Percentiles rank a stretch among this genome's conserved stretches.
phyloP scores from a whole-genome alignment of 2,113 vertebrate species.

The Piaya cayana region DNA sequence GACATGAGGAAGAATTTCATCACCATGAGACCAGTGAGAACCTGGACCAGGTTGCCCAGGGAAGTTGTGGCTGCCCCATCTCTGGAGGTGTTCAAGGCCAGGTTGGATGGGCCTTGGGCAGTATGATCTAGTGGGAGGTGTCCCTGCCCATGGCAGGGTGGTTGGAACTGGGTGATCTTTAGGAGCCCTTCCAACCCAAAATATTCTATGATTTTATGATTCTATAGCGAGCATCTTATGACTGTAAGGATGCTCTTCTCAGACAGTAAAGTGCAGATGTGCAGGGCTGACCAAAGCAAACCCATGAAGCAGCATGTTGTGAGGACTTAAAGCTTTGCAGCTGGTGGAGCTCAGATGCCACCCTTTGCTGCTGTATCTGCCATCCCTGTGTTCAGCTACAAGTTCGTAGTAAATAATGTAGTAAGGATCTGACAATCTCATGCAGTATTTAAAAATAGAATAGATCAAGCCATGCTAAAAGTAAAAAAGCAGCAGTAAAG shows the following conservation, averaged over 20 bases:
- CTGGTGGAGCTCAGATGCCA: neutral
- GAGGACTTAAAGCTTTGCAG: neutral
- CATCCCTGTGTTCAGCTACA: neutral
- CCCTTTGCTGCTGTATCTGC: neutral
- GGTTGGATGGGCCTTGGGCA: no score
- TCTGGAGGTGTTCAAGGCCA: no score
- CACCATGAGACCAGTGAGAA: no score
- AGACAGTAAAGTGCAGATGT: neutral
- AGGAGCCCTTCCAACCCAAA: no score
- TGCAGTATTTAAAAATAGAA: neutral
- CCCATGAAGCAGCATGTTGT: rapidly evolving
- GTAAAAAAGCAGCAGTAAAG: neutral
- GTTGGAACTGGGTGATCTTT: no score
- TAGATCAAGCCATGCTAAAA: neutral
- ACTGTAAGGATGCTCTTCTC: neutral
- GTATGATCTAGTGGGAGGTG: no score
- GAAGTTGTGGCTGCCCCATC: no score
- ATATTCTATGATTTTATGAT: no score
- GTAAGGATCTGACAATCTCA: neutral
- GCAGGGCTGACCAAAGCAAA: neutral
- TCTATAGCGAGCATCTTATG: no score
- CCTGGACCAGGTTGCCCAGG: no score
- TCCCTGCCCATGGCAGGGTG: no score
- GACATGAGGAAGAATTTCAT: no score
- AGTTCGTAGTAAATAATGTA: rapidly evolving